Evolutionary conservation across 2,888 invertebrate genomes (phyloP), one percentile per base, ranked within the genome.

Genomic region (Eledona agricola): DNA sequence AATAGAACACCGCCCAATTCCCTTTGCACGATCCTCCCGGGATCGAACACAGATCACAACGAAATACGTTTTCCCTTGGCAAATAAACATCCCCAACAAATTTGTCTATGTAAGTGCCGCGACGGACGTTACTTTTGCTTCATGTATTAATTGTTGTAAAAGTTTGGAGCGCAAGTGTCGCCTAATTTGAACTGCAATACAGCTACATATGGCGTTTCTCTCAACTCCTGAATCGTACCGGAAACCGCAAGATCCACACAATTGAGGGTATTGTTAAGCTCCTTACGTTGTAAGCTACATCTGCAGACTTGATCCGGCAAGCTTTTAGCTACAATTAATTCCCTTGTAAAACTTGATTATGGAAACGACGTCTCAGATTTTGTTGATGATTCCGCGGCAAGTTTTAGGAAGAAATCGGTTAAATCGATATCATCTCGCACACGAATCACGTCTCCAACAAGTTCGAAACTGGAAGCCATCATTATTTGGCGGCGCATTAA

Each of bases 231-330:
- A 50, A 55, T 55, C 35, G 58, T 45, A 43, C 52, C 54, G 67
- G 66, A 65, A 71, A 65, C 70, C 70, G 54, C 70, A 65, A 62
- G 65, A 69, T 66, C 63, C 67, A 66, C 70, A 70, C 68, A 70
- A 69, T 69, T 60, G 65, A 55, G 62, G 64, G 61, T 59, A 66
- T 67, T 65, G 67, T 69, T 69, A 67, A 69, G 68, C 69, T 67
- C 60, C 69, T 70, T 70, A 70, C 64, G 64, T 63, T 65, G 58
- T 64, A 54, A 56, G 62, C 57, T 65, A 64, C 65, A 63, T 62
- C 58, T 61, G 60, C 60, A 59, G 52, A 38, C 57, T 59, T 51
- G 58, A 61, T 59, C 59, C 60, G 46, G 35, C 35, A 23, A 19
- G 45, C 29, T 45, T 51, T 51, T 26, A 45, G 45, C 51, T 35